Base-by-base conservation (phyloP, 2,113 vertebrate species). In the Cynoglossus semilaevis region DNA sequence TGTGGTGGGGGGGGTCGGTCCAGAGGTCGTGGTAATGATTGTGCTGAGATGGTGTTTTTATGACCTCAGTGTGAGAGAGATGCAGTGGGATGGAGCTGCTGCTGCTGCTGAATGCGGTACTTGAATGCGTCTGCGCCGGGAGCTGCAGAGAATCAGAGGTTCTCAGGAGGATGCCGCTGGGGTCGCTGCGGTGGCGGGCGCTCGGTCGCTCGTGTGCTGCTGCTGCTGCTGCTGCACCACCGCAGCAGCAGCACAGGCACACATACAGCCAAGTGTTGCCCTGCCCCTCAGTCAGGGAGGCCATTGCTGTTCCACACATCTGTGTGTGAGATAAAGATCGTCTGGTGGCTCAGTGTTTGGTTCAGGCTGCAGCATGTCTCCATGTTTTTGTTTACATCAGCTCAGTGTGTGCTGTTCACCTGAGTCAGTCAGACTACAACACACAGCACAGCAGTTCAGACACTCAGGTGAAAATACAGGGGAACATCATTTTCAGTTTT, bases 61-160 rank as follows among this genome's bases (percentile, higher is more conserved):
- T 9, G 47, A 53, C 11, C n/a, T 29, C 22, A 6, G 22, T 37
- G 42, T 34, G 49, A 16, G 45, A 14, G 51, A 45, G 67, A 58
- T 49, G 65, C 73, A 57, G 50, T 29, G 52, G 51, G 57, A 77
- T 4, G 41, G 4, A 15, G 35, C 63, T 80, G 76, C 67, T 50
- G 67, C 42, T 76, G 62, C 63, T 78, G 77, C 66, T 43, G 70
- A 41, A 88, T 91, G 88, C 86, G 81, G 85, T 85, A 89, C 65
- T 3, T 49, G 58, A 80, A 61, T 83, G 81, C 76, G 81, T 83
- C 81, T 80, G 79, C 74, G 77, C 60, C 22, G 54, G 56, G 57
- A 58, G 68, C 65, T 69, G 70, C 83, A 79, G 68, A 67, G 58
- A 67, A 42, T 18, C 5, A 49, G 63, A 58, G 81, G 70, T 70